Conservation (phyloP, 2,888 invertebrate species). For the Perizoma flavofasciatum region DNA sequence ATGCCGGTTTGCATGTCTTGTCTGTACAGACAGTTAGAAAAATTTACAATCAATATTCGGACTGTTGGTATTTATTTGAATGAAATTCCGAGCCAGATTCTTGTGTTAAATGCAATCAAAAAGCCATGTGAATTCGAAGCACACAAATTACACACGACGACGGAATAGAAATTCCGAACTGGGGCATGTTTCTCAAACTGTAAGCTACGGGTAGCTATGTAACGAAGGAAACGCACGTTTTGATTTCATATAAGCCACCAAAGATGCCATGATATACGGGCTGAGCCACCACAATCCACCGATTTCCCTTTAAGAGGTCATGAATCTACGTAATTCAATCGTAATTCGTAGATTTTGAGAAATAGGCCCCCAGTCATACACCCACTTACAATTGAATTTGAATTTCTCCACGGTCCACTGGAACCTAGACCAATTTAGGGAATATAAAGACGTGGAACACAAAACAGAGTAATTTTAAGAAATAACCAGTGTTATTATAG, state of each 20-base stretch:
- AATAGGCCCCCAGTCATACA: not conserved
- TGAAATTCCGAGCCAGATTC: too few relatives aligned
- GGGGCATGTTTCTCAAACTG: not conserved
- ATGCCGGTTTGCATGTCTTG: too few relatives aligned
- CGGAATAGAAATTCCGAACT: constrained; percentile 1
- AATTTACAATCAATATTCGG: too few relatives aligned
- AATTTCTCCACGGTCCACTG: constrained; percentile 33
- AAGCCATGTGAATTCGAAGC: constrained; percentile 2
- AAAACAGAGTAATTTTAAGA: constrained; percentile 49
- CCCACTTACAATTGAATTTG: constrained; percentile 28
- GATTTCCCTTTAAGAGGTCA: too few relatives aligned
- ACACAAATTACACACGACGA: constrained; percentile 5
- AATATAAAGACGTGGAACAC: constrained; percentile 39
- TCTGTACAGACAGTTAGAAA: too few relatives aligned
- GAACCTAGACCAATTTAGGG: constrained; percentile 35
- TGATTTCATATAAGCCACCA: too few relatives aligned
- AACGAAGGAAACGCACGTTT: too few relatives aligned
- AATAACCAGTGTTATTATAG: constrained; percentile 51
- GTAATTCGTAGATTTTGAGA: constrained; percentile 5
- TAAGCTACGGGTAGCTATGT: too few relatives aligned
- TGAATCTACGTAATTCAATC: not conserved
- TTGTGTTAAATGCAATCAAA: constrained; percentile 12
- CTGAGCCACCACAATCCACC: too few relatives aligned
- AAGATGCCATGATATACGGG: too few relatives aligned
- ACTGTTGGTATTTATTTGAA: too few relatives aligned